A percentile compares a stretch with the other conserved stretches of the same genome.
Evolutionary conservation across 2,888 invertebrate species (phyloP).

Genomic region (Sicus ferrugineus): DNA sequence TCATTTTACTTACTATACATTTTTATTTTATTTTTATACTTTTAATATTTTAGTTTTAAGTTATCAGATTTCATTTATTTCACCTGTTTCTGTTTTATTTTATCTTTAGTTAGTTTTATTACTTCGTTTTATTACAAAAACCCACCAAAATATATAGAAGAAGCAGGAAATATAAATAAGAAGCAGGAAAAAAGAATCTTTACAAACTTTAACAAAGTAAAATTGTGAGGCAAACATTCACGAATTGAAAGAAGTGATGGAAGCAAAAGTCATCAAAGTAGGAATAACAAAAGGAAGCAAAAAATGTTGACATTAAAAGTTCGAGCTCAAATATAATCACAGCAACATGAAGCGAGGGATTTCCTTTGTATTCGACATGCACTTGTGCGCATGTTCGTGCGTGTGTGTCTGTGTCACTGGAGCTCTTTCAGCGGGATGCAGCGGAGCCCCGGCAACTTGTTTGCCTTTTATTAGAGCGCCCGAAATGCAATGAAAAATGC

Average conservation of each 20-base stretch:
- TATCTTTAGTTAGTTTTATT: too few relatives aligned
- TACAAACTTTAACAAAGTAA: too few relatives aligned
- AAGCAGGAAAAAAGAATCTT: too few relatives aligned
- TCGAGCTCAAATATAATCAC: conserved; percentile 5
- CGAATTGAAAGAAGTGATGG: background rate
- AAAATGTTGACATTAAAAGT: conserved; percentile 26
- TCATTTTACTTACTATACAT: too few relatives aligned
- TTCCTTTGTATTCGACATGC: background rate
- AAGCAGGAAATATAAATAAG: too few relatives aligned
- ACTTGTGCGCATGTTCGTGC: background rate
- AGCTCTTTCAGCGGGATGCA: background rate
- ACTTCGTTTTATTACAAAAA: too few relatives aligned
- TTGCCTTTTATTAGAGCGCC: conserved; percentile 2
- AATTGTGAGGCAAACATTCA: too few relatives aligned
- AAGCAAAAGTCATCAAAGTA: background rate
- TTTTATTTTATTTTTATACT: too few relatives aligned
- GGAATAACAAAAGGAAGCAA: background rate
- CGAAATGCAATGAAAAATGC: conserved; percentile 23
- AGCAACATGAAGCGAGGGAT: background rate
- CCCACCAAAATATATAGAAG: too few relatives aligned
- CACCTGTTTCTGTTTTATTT: too few relatives aligned
- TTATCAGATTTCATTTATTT: too few relatives aligned
- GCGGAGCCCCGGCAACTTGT: background rate
- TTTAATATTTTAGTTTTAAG: too few relatives aligned
- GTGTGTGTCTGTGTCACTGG: background rate